Evolutionary conservation across 2,888 invertebrate species (phyloP), one percentile per base, ranked within the genome.

Genomic region (Blera fallax): DNA sequence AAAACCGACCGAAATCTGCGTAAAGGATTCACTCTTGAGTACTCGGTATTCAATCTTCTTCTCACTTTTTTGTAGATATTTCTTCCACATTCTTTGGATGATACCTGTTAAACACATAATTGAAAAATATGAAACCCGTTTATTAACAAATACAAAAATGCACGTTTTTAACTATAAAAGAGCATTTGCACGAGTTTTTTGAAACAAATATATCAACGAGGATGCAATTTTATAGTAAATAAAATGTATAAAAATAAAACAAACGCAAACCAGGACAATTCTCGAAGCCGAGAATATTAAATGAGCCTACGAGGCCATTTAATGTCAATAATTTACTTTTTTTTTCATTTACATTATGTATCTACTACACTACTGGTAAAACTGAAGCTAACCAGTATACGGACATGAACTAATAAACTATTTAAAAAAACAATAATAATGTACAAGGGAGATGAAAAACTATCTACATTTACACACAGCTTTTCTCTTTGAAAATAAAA

Each of bases 341-440:
- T 40, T 62, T 81, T 62, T 29, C 54, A 37, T 65, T 16, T 29
- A 50, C 16, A 24, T 24, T 32, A 4, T 18, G 54, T 43, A 8
- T 73, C 21, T 34, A 2, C 40, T 18, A 32, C 40, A 73, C 40
- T 73, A 14, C 24, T 18, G 45, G 14, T 58, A 29, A 40, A 34
- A n/a, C 40, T 34, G 10, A 76, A 21, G 34, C 16, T 62, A 29
- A 32, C 56, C 69, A 72, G 32, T 45, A 69, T 65, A 45, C 79
- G 48, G 64, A 79, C 74, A 56, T 37, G 64, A 79, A 79, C 34
- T 79, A 48, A 79, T 84, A 79, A 79, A 79, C 74, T 70, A 69
- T 74, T 74, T 8, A 72, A n/a, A 79, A 14, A 3, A 32, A 60
- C 64, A 34, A 54, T n/a, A 60, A 56, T 6, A 21, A 32, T 21